A percentile compares a stretch with the other conserved stretches of the same genome.
phyloP scores from a whole-genome alignment of 1,140 invertebrate species.

The Acromyrmex charruanus region DNA sequence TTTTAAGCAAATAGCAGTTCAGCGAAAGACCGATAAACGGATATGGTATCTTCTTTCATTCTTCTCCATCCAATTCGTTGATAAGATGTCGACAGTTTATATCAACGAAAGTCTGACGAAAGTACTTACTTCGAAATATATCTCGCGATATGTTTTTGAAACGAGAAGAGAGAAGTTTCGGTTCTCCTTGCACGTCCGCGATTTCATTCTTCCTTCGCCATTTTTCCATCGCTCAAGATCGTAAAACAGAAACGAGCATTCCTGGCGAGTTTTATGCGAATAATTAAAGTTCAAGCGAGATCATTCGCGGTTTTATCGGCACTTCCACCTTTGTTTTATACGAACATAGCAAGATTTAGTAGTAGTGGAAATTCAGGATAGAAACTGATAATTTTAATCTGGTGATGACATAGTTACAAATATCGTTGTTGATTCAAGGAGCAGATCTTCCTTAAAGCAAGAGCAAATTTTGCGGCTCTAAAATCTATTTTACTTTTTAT shows the following conservation, averaged over 20 bases:
- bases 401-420: not conserved
- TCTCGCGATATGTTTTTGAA: not conserved
- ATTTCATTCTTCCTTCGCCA: not conserved
- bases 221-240: slow-evolving; percentile 3
- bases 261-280: slow-evolving; percentile 27
- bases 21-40: not conserved
- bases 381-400: slow-evolving; percentile 23
- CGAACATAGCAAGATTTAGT: slow-evolving; percentile 13
- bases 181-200: not conserved
- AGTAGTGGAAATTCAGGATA: not conserved
- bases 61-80: not conserved
- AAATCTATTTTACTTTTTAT: slow-evolving; percentile 9
- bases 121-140: slow-evolving; percentile 1
- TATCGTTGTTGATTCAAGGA: not conserved
- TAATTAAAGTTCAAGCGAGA: slow-evolving; percentile 39
- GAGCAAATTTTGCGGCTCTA: not conserved
- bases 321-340: slow-evolving; percentile 14
- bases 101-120: not conserved
- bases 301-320: slow-evolving; percentile 37
- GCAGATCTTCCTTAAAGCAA: no score
- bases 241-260: slow-evolving; percentile 36
- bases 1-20: slow-evolving; percentile 27
- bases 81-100: slow-evolving; percentile 21
- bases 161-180: not conserved
- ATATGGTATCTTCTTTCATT: slow-evolving; percentile 30